Base-by-base conservation (phyloP, 2,113 vertebrate species). In the Stercorarius parasiticus region DNA sequence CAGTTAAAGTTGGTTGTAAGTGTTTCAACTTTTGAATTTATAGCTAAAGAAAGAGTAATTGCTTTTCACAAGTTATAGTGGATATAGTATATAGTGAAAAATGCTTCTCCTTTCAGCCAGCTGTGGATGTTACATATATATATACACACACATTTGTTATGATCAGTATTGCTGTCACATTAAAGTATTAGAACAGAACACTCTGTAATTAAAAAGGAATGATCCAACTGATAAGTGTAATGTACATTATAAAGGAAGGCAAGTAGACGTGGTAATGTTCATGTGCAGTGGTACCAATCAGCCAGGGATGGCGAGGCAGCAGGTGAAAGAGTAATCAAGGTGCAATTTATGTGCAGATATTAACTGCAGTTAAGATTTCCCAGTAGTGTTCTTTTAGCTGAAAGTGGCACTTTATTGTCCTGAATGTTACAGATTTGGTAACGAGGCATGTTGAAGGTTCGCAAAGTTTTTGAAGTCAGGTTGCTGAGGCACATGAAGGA, bases 241-340 rank as follows among this genome's bases (percentile, higher is more conserved):
- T 79, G 23, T 81, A 83, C 50, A 50, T 94, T 93, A 95, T 72
- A 94, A 97, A 97, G 90, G 72, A 81, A 95, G 74, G 49, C 42
- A 95, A 97, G 92, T 87, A 95, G 83, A 96, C 12, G n/a, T 88
- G 77, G 74, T 96, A 93, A 85, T 93, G 77, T 95, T 97, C 71
- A 9, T 56, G 86, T 78, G 89, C 29, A 15, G 5, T 5, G 43
- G 30, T 94, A 95, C 77, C 91, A 95, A 58, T 86, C 82, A 97
- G 45, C 7, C 32, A 84, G 29, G 19, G 25, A 79, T 70, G 86
- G 83, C 91, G 88, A 96, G 94, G 72, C 9, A 84, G 42, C 47
- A 69, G 25, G 21, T 29, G 52, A 93, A 95, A 93, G 86, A 86
- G 80, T 80, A 36, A 77, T 71, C 52, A 95, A 93, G 80, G 74